Base-by-base conservation (phyloP, 2,113 vertebrate genomes). In the Columba janthina region DNA sequence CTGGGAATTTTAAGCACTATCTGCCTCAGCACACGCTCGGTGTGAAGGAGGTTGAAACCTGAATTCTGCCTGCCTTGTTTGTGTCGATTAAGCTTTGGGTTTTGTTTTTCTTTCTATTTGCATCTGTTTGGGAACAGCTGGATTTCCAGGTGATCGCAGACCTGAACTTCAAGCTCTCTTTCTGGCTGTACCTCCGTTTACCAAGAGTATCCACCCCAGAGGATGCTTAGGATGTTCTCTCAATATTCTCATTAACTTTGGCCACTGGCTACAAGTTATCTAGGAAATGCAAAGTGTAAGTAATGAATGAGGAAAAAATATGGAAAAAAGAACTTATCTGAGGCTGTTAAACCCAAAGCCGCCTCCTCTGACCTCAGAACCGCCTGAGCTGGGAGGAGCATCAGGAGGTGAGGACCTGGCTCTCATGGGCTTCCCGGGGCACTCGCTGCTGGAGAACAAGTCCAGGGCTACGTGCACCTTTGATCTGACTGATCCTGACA, bases 11-110 rank as follows among this genome's bases (percentile, higher is more conserved):
- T 4, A 36, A 67, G 38, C 32, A 61, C 31, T 10, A 11, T 61
- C 6, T 44, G n/a, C 40, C 16, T 65, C 69, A 53, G 36, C 42
- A 46, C 11, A 7, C 3, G 11, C 15, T 29, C 0, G 0, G 6
- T 20, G 42, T 28, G 66, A 78, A 50, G 50, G 54, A 65, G 46
- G 9, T 53, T 34, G 34, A 74, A 66, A 78, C 10, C 29, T 48
- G 60, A 77, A 48, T 65, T 74, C 65, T 90, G 60, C 17, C 11
- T 10, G 1, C 46, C 24, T 56, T n/a, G 18, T 44, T 51, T 65
- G 15, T 66, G 40, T 50, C 18, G 10, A 14, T 58, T 44, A 20
- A 34, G 40, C 11, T 60, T 71, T 92, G 29, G 10, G 1, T 31
- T 71, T 24, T 65, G 32, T n/a, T 58, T 18, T 22, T 76, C 29